These are phyloP conservation scores for Lytechinus pictus DNA, from an alignment of 35 echinoderm and acorn worm species.

Conservation along the genomic window DNA sequence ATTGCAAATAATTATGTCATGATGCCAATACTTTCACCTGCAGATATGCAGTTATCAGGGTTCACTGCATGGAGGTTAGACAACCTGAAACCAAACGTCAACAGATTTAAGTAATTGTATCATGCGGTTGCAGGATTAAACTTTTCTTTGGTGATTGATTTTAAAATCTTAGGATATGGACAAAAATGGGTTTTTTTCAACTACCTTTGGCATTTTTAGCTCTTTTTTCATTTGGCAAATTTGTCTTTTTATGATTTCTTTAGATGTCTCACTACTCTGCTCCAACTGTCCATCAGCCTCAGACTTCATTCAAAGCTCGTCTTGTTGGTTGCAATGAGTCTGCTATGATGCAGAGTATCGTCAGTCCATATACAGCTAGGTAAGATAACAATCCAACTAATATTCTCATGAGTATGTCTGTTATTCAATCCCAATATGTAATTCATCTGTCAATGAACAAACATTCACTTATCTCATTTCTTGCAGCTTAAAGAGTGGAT, in stretches of 20 bases:
- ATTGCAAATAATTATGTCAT: no score
- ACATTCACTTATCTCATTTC: no score
- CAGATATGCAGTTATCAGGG: no score
- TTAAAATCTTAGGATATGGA: no score
- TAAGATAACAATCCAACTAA: constrained; percentile 7
- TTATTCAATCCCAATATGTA: neutral
- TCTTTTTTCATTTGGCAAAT: neutral
- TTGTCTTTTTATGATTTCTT: constrained; percentile 23
- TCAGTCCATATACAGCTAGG: constrained; percentile 97
- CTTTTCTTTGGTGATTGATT: neutral
- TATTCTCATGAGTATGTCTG: no score
- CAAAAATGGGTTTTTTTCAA: no score
- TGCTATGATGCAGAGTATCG: constrained; percentile 79
- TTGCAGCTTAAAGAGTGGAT: no score
- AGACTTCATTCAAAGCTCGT: constrained; percentile 80
- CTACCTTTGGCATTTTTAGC: no score
- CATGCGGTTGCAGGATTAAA: neutral
- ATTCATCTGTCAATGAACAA: neutral
- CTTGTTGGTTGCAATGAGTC: constrained; percentile 75
- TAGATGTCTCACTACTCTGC: constrained; percentile 77
- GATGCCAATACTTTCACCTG: no score
- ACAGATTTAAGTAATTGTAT: neutral
- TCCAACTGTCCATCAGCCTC: constrained; percentile 58
- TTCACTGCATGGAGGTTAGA: no score
- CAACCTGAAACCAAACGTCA: neutral